Percentiles rank a stretch among this genome's conserved stretches.
Evolutionary conservation across 2,113 vertebrate genomes (phyloP).

Genomic region (Onychostruthus taczanowskii): DNA sequence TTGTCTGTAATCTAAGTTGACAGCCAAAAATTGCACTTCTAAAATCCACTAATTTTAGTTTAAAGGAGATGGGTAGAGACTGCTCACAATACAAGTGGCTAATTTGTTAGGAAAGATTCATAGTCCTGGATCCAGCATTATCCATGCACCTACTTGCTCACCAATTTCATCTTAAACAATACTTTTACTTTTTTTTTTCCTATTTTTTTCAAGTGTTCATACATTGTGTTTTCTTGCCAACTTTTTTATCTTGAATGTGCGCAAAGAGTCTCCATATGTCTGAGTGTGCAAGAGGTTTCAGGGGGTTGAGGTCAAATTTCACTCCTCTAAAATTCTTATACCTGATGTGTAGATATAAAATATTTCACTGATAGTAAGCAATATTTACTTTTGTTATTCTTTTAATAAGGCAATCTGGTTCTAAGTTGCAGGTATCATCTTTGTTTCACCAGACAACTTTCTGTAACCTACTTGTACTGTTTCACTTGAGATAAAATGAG

Average conservation of each 20-base stretch:
- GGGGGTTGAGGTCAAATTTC: neutral
- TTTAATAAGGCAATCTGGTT: neutral
- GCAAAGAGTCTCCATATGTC: neutral
- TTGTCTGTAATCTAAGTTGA: neutral
- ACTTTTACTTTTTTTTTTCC: neutral
- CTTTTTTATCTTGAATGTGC: neutral
- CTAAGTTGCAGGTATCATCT: neutral
- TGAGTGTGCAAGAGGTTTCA: neutral
- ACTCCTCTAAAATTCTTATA: neutral
- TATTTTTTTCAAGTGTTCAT: neutral
- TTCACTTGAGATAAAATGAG: conserved; percentile 4
- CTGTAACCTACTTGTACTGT: neutral
- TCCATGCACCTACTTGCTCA: neutral
- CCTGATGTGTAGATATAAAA: neutral
- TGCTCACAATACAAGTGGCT: neutral
- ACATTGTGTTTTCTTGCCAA: neutral
- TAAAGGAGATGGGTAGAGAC: neutral
- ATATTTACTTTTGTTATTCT: neutral
- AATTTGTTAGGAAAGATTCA: neutral
- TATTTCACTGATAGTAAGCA: neutral
- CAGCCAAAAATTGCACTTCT: neutral
- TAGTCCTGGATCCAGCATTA: neutral
- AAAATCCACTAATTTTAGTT: neutral
- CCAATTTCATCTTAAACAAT: neutral
- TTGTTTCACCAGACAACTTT: neutral